Percentiles rank a stretch among this genome's conserved stretches.
These are phyloP conservation scores for Holotrichia oblita DNA, from an alignment of 1,140 invertebrate genomes.

Conservation along the genomic window DNA sequence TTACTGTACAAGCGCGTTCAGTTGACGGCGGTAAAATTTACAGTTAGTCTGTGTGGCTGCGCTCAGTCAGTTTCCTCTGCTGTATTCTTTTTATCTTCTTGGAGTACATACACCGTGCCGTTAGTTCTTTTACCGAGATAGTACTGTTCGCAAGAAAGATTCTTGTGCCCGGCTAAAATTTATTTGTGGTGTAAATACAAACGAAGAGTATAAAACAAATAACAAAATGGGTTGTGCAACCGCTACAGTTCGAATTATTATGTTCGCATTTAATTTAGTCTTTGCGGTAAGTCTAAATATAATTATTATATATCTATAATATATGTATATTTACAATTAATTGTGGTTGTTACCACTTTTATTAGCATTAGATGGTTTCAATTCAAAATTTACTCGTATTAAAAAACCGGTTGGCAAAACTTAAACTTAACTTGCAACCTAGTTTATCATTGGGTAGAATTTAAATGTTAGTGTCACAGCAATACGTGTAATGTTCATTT, in stretches of 20 bases:
- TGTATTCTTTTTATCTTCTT: background rate
- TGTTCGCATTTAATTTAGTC: slow-evolving; percentile 9
- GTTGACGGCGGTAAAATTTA: slow-evolving; percentile 10
- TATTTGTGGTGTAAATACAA: background rate
- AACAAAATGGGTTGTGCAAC: slow-evolving; percentile 20
- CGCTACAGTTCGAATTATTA: slow-evolving; percentile 1
- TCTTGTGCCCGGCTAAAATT: background rate
- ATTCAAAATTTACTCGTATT: no score
- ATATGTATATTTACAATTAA: no score
- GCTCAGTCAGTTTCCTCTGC: slow-evolving; percentile 5
- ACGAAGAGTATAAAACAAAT: background rate
- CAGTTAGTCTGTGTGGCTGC: background rate
- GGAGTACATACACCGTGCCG: background rate
- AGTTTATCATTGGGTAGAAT: background rate
- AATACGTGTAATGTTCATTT: no score
- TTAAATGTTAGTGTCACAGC: no score
- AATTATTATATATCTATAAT: background rate
- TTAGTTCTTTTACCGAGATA: background rate
- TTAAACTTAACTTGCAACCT: background rate
- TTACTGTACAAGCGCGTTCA: background rate
- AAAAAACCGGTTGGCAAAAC: background rate
- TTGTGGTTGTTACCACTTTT: no score
- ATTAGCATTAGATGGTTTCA: no score
- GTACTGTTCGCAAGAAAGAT: background rate
- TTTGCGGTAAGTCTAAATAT: slow-evolving; percentile 9